Conservation (phyloP, 2,797 vertebrate genomes). For the Enteromius unitaeniatus region DNA sequence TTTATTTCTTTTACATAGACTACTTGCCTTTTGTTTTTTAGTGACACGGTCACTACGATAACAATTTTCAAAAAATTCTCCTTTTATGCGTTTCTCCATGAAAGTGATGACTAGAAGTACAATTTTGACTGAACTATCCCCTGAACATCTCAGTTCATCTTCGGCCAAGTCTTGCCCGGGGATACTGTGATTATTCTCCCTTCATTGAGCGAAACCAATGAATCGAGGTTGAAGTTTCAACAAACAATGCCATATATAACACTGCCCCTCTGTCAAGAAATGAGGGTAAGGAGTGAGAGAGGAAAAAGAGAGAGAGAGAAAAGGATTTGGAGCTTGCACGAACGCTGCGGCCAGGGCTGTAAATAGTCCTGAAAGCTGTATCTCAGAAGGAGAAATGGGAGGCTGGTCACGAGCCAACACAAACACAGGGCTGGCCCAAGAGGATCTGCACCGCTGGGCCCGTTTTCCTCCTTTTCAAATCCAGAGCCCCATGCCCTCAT, state of each 20-base stretch:
- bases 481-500: slow-evolving; percentile 50
- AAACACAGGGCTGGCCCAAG: slow-evolving; percentile 76
- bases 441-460: slow-evolving; percentile 67
- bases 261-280: slow-evolving; percentile 49
- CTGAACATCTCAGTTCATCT: slow-evolving; percentile 52
- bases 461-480: slow-evolving; percentile 64
- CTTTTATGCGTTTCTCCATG: neutral
- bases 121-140: neutral
- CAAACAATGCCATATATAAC: slow-evolving; percentile 63
- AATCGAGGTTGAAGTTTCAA: slow-evolving; percentile 65
- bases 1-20: neutral
- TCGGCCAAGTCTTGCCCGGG: slow-evolving; percentile 46
- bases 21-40: neutral
- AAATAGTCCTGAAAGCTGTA: slow-evolving; percentile 79
- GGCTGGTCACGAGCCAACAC: slow-evolving; percentile 79
- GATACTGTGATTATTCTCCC: slow-evolving; percentile 40
- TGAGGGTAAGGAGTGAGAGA: slow-evolving; percentile 27
- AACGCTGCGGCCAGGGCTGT: slow-evolving; percentile 74
- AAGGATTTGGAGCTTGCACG: slow-evolving; percentile 76
- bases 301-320: slow-evolving; percentile 51
- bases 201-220: slow-evolving; percentile 41
- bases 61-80: neutral
- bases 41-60: neutral
- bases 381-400: slow-evolving; percentile 82
- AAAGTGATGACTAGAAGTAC: slow-evolving; percentile 4